Conservation (phyloP, 2,113 vertebrate genomes). For the Irena cyanogastra region DNA sequence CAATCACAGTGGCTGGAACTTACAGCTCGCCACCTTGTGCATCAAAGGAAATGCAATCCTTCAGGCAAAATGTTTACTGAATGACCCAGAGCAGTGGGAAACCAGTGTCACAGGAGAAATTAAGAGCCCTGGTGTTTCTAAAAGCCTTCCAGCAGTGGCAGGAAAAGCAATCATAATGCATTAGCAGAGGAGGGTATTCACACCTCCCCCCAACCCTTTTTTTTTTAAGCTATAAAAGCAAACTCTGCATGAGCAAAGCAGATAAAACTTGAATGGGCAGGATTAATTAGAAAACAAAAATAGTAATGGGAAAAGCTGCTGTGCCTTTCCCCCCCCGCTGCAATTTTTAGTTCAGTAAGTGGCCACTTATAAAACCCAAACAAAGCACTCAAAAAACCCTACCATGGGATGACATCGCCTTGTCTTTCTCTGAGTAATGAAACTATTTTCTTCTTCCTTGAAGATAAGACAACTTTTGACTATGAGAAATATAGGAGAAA, state of each 20-base stretch:
- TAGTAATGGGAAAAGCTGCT: neutral
- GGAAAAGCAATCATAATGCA: neutral
- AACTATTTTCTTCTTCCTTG: conserved; percentile 48
- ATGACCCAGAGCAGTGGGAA: neutral
- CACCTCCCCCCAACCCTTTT: neutral
- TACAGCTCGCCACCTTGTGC: neutral
- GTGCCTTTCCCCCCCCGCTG: neutral
- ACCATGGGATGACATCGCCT: neutral
- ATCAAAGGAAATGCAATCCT: neutral
- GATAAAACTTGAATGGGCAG: conserved; percentile 27
- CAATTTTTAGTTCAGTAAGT: conserved; percentile 7
- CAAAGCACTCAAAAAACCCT: neutral
- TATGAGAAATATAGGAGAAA: conserved; percentile 51
- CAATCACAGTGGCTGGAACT: neutral
- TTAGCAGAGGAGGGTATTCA: neutral
- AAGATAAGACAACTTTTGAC: conserved; percentile 60
- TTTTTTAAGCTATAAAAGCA: neutral
- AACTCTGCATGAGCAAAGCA: neutral
- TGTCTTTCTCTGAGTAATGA: conserved; percentile 55
- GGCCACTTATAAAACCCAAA: conserved; percentile 9
- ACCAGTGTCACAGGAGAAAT: conserved; percentile 24
- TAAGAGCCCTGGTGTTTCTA: neutral
- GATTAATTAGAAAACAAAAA: conserved; percentile 58
- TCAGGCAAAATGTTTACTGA: neutral
- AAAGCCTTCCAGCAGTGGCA: neutral